Percentiles rank a stretch among this genome's conserved stretches.
Conservation (phyloP, 2,113 vertebrate species). For the Halcyon senegalensis region DNA sequence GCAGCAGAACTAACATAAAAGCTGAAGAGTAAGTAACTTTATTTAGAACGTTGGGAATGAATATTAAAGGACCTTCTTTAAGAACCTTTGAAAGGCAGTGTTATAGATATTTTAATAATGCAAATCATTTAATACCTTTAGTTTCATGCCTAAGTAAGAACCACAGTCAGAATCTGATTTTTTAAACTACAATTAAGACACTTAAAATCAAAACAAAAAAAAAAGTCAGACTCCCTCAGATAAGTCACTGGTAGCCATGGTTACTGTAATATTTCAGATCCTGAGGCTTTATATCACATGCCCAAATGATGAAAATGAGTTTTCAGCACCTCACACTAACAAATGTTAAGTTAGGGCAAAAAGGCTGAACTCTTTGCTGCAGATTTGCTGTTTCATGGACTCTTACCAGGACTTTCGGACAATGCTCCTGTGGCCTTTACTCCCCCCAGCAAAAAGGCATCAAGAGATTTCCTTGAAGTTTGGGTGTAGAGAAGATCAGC, state of each 20-base stretch:
- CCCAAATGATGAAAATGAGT: constrained; percentile 48
- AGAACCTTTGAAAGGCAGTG: constrained; percentile 32
- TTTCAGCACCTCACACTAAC: constrained; percentile 31
- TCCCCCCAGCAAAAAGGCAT: neutral
- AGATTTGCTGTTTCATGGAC: neutral
- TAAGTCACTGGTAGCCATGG: constrained; percentile 71
- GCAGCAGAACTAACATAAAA: constrained; percentile 5
- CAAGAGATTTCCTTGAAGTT: neutral
- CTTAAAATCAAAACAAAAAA: constrained; percentile 63
- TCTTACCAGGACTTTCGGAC: neutral
- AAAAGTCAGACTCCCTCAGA: constrained; percentile 62
- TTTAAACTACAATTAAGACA: constrained; percentile 69
- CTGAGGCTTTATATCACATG: constrained; percentile 44
- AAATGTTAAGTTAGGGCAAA: neutral
- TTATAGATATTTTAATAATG: constrained; percentile 53
- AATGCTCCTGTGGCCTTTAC: neutral
- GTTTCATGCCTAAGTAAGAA: constrained; percentile 48
- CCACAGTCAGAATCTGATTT: constrained; percentile 50
- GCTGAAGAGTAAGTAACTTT: neutral
- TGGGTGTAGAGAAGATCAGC: neutral
- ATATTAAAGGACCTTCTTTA: constrained; percentile 28
- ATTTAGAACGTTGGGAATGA: neutral
- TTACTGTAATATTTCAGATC: constrained; percentile 64
- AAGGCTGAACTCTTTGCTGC: neutral
- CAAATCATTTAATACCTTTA: constrained; percentile 62